These are phyloP conservation scores for Orchesellides sinensis DNA, from an alignment of 2,888 invertebrate species.

Conservation along the genomic window DNA sequence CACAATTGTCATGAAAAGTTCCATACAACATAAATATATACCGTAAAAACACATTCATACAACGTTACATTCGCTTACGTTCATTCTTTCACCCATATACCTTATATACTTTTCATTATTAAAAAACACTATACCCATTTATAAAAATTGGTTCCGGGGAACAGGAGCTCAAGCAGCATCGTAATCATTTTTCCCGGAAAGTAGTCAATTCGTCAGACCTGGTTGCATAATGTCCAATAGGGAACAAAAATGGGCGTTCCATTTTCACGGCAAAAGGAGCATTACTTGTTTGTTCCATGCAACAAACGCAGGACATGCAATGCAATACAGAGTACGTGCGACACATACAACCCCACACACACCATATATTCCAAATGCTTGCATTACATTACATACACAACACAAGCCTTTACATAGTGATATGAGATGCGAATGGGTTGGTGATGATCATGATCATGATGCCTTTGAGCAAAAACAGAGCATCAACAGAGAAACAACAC, in stretches of 20 bases:
- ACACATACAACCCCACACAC: constrained; percentile 28
- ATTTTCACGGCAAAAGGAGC: constrained; percentile 52
- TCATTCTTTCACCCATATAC: no score
- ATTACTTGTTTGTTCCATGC: constrained; percentile 38
- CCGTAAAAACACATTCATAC: no score
- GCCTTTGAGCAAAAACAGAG: constrained; percentile 61
- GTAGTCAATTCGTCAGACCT: constrained; percentile 52
- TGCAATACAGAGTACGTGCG: constrained; percentile 21
- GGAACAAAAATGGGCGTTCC: constrained; percentile 57
- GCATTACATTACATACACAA: no score
- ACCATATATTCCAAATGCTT: constrained; percentile 13
- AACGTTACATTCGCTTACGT: no score
- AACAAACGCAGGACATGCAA: no score
- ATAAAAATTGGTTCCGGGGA: background rate
- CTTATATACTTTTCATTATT: no score
- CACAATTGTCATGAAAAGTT: no score
- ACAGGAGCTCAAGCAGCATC: no score
- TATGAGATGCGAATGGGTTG: background rate
- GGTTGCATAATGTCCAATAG: constrained; percentile 60
- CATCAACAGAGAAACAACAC: constrained; percentile 63
- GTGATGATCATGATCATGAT: constrained; percentile 32
- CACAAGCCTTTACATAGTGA: no score
- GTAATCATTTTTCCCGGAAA: constrained; percentile 67
- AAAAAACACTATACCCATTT: no score
- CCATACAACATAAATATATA: no score